Evolutionary conservation across 2,113 vertebrate genomes (phyloP), one percentile per base, ranked within the genome.

Genomic region (Brienomyrus brachyistius): DNA sequence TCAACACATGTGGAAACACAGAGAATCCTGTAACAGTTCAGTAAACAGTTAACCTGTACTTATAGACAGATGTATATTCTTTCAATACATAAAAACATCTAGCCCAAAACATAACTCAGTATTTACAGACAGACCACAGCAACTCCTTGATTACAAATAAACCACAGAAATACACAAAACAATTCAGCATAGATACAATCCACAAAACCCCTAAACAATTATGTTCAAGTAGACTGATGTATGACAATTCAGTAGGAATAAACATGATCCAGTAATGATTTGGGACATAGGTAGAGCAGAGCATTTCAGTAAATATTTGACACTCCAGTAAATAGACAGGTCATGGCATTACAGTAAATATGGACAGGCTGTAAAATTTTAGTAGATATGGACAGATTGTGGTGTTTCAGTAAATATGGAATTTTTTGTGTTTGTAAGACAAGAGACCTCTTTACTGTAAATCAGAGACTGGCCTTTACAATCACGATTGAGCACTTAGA

Each of bases 371-470:
- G 51, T 52, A 17, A 17, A 52, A 52, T 52, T 52, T 52, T 4
- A 15, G 51, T 52, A 52, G 13, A 51, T 51, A 51, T 2, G 11
- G 50, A 11, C 50, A 13, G 50, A 52, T 15, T 52, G 13, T 52
- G 13, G 13, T 13, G 3, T 52, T 52, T 52, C 51, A 4, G 52
- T 54, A 54, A 54, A 17, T 54, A 54, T 54, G 3, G n/a, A n/a
- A n/a, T n/a, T 92, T 95, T 94, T 93, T 92, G 90, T 94, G 94
- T 93, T 91, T 88, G 91, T 92, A 84, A 88, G 88, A 51, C 47
- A 62, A 40, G 77, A 91, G 90, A 88, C 47, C 88, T 86, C 47
- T 27, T 86, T 27, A 88, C 80, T 19, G 90, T 90, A 66, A 89
- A 23, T 59, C 86, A 88, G n/a, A 52, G 52, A 50, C 85, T 35